These are phyloP conservation scores for Sylvilagus floridanus DNA, from an alignment of 2,797 vertebrate genomes.

Conservation along the genomic window DNA sequence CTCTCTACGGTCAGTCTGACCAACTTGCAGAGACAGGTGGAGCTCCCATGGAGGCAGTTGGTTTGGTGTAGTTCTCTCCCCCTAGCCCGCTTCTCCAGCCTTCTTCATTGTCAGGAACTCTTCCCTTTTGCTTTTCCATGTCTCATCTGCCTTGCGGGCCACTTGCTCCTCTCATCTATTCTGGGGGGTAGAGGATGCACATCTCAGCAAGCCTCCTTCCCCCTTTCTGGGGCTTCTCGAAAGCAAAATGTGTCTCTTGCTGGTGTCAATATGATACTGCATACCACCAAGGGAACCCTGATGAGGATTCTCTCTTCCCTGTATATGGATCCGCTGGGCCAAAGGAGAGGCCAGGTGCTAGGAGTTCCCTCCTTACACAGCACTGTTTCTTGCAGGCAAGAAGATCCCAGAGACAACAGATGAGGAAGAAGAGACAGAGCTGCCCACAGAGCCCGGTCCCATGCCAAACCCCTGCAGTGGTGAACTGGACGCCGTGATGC, in stretches of 20 bases:
- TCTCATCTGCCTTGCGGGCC: conserved; percentile 13
- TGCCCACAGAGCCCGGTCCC: conserved; percentile 74
- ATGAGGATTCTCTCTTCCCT: not conserved
- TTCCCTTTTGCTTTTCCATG: conserved; percentile 8
- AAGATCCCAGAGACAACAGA: conserved; percentile 63
- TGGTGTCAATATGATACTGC: not conserved
- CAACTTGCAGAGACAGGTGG: conserved; percentile 30
- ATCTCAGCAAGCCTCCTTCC: conserved; percentile 8
- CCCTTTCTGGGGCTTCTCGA: conserved; percentile 8
- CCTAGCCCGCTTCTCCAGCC: not conserved
- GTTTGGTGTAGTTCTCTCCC: conserved; percentile 20
- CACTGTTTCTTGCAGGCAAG: conserved; percentile 80
- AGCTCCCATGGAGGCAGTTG: not conserved
- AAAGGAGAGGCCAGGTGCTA: not conserved
- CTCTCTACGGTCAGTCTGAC: conserved; percentile 90
- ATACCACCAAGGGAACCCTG: not conserved
- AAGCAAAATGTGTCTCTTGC: not conserved
- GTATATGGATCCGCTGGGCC: not conserved
- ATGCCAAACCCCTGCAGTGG: conserved; percentile 91
- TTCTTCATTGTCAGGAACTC: conserved; percentile 25
- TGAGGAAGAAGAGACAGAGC: conserved; percentile 65
- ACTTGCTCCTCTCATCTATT: not conserved
- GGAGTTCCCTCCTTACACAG: not conserved
- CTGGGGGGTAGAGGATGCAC: conserved; percentile 42
- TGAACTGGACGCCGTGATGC: conserved; percentile 91